phyloP scores from a whole-genome alignment of 2,113 vertebrate genomes.

The Ictalurus punctatus region DNA sequence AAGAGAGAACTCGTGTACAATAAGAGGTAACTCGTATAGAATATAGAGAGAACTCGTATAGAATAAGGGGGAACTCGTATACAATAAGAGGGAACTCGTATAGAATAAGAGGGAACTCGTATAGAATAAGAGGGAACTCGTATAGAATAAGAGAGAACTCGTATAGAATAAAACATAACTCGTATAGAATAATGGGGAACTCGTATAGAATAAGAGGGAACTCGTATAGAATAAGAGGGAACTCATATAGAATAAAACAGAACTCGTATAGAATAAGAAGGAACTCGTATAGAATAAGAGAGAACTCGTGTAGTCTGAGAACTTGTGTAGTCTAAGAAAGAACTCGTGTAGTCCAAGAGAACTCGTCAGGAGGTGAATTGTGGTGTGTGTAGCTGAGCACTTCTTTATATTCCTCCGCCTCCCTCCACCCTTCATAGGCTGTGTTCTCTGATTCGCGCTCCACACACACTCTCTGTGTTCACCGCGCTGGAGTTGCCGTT shows the following conservation, averaged over 20 bases:
- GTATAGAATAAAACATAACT: no score
- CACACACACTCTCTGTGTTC: neutral
- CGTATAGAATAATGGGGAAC: no score
- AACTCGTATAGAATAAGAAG: no score
- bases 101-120: no score
- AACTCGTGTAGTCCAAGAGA: neutral
- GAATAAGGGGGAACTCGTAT: no score
- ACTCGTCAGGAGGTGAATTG: conserved; percentile 2
- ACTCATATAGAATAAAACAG: no score
- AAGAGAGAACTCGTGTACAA: no score
- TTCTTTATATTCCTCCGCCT: conserved; percentile 26
- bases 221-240: no score
- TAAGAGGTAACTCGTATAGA: neutral
- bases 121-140: neutral
- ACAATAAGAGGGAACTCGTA: no score
- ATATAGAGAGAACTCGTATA: neutral
- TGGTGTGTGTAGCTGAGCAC: conserved; percentile 3
- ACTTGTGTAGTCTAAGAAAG: neutral
- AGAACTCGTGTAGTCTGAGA: neutral
- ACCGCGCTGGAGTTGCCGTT: conserved; percentile 8
- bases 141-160: no score
- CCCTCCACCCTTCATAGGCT: conserved; percentile 10
- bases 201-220: no score
- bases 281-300: neutral
- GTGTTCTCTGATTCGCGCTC: conserved; percentile 6